These are phyloP conservation scores for Ennomos quercinarius DNA, from an alignment of 2,888 invertebrate genomes.

Conservation along the genomic window DNA sequence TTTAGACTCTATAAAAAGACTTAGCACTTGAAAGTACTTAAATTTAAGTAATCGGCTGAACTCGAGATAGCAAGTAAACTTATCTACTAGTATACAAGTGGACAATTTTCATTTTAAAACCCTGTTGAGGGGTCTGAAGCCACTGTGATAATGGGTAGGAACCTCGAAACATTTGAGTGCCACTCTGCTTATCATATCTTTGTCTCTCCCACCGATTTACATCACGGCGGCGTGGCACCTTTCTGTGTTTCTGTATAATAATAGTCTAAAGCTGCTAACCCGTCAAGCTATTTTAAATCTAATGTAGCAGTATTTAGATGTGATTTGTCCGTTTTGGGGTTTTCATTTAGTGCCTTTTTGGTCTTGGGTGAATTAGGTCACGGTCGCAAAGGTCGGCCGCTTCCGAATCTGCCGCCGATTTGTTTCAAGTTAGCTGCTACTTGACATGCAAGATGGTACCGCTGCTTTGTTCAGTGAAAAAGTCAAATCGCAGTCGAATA, in stretches of 20 bases:
- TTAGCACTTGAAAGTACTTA: too few species aligned
- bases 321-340: conserved; percentile 8
- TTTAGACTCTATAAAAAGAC: too few species aligned
- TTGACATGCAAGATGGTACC: conserved; percentile 28
- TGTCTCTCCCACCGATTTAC: conserved; percentile 30
- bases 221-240: conserved; percentile 24
- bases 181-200: conserved; percentile 35
- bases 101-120: conserved; percentile 6
- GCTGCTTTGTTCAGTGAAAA: conserved; percentile 9
- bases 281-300: conserved; percentile 18
- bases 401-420: conserved; percentile 26
- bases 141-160: conserved; percentile 12
- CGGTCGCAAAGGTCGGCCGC: conserved; percentile 29
- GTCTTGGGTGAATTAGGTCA: conserved; percentile 25
- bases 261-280: conserved; percentile 4
- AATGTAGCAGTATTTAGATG: conserved; percentile 12
- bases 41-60: too few species aligned
- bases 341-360: conserved; percentile 19
- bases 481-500: not conserved
- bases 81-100: conserved; percentile 1
- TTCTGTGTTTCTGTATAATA: conserved; percentile 8
- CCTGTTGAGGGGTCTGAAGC: conserved; percentile 8
- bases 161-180: conserved; percentile 26
- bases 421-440: conserved; percentile 24
- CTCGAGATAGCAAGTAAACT: not conserved